Evolutionary conservation across 1,140 invertebrate genomes (phyloP).

Genomic region (Pararge aegeria): DNA sequence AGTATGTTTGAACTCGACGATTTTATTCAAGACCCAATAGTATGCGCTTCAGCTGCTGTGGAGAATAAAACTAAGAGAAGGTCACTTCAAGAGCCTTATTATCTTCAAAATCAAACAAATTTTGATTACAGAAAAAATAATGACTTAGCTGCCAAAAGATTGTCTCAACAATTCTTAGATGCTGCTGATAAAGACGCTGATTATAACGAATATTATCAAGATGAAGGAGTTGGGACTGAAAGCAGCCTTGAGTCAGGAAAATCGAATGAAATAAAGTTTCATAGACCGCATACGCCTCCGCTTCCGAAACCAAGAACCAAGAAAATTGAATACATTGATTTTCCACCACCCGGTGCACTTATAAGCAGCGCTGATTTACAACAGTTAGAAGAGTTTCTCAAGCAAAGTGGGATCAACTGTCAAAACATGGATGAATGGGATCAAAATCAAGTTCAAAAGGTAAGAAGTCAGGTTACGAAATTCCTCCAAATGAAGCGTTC

Average conservation of each 20-base stretch:
- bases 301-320: conserved; percentile 70
- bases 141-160: conserved; percentile 79
- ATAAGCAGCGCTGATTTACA: conserved; percentile 84
- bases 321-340: conserved; percentile 72
- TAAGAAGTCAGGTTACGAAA: conserved; percentile 85
- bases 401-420: conserved; percentile 85
- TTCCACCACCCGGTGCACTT: conserved; percentile 68
- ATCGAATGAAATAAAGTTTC: conserved; percentile 77
- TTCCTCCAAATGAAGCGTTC: conserved; percentile 84
- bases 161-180: conserved; percentile 77
- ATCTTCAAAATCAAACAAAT: conserved; percentile 81
- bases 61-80: conserved; percentile 83
- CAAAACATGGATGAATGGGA: conserved; percentile 84
- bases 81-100: conserved; percentile 87
- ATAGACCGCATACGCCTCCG: conserved; percentile 77
- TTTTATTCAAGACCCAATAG: conserved; percentile 72
- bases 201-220: conserved; percentile 75
- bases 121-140: conserved; percentile 82
- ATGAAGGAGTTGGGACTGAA: conserved; percentile 77
- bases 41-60: conserved; percentile 73
- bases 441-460: conserved; percentile 83
- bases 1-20: conserved; percentile 90
- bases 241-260: conserved; percentile 78
- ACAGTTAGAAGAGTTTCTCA: conserved; percentile 87
- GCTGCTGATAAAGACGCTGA: conserved; percentile 77